phyloP scores from a whole-genome alignment of 2,888 invertebrate species.

The Creontiades dilutus region DNA sequence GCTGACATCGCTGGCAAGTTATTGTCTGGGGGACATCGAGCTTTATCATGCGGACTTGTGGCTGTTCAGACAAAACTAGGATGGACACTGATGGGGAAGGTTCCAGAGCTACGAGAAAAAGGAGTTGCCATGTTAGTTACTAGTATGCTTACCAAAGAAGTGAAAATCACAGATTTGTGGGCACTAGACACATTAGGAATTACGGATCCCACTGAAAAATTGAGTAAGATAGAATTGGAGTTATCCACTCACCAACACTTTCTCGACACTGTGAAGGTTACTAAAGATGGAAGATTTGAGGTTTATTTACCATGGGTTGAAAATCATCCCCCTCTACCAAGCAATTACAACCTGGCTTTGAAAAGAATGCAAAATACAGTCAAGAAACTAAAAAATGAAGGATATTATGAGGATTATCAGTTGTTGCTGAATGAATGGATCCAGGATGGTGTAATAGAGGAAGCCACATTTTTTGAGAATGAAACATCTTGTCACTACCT shows the following conservation, averaged over 20 bases:
- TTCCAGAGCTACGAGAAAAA: neutral
- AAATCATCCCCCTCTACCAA: slow-evolving; percentile 76
- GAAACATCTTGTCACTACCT: slow-evolving; percentile 61
- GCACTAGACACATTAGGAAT: slow-evolving; percentile 72
- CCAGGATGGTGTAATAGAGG: slow-evolving; percentile 76
- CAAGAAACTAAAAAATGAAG: slow-evolving; percentile 71
- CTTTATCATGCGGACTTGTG: neutral
- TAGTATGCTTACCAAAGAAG: slow-evolving; percentile 6
- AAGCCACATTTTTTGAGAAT: slow-evolving; percentile 64
- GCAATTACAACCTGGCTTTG: slow-evolving; percentile 76
- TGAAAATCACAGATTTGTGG: slow-evolving; percentile 69
- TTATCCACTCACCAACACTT: slow-evolving; percentile 68
- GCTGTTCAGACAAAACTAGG: slow-evolving; percentile 43
- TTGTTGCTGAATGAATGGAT: slow-evolving; percentile 76
- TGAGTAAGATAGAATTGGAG: neutral
- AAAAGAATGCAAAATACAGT: slow-evolving; percentile 74
- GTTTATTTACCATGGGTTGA: slow-evolving; percentile 77
- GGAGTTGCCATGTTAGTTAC: slow-evolving; percentile 16
- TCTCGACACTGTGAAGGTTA: slow-evolving; percentile 75
- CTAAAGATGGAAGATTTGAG: slow-evolving; percentile 77
- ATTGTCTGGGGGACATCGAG: neutral
- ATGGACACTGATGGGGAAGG: slow-evolving; percentile 51
- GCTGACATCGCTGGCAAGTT: slow-evolving; percentile 44
- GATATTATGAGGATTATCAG: slow-evolving; percentile 75
- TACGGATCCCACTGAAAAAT: slow-evolving; percentile 61